phyloP scores from a whole-genome alignment of 2,113 vertebrate genomes.

The Hirundichthys speculiger region DNA sequence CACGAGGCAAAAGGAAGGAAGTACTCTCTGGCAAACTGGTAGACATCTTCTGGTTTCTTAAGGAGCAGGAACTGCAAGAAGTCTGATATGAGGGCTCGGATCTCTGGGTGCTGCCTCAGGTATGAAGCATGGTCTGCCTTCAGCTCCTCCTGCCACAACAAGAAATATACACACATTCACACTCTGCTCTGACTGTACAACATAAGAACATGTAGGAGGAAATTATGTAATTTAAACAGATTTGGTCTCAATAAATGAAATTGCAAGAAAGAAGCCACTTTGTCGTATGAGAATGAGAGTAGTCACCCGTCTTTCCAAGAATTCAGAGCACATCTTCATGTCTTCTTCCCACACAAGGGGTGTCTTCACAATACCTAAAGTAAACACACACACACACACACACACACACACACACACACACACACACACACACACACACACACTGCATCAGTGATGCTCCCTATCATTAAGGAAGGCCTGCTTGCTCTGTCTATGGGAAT shows the following conservation, averaged over 20 bases:
- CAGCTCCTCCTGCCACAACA: conserved; percentile 84
- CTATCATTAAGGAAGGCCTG: background rate
- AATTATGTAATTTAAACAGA: background rate
- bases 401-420: background rate
- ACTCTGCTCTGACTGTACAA: too few species aligned
- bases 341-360: conserved; percentile 89
- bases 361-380: conserved; percentile 82
- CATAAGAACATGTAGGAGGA: too few species aligned
- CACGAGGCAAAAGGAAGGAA: conserved; percentile 79
- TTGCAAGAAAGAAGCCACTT: background rate
- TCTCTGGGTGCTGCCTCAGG: conserved; percentile 86
- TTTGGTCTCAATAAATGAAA: background rate
- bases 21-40: conserved; percentile 86
- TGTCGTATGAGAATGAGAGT: background rate
- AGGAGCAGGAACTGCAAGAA: conserved; percentile 91
- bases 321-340: conserved; percentile 84
- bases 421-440: too few species aligned
- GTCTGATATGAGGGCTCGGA: conserved; percentile 83
- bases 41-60: conserved; percentile 84
- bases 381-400: conserved; percentile 1
- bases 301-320: conserved; percentile 89
- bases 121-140: conserved; percentile 82
- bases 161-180: conserved; percentile 15
- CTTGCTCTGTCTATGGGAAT: background rate
- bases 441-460: background rate